A percentile compares a stretch with the other conserved stretches of the same genome.
These are phyloP conservation scores for Beris morrisii DNA, from an alignment of 2,888 invertebrate species.

Conservation along the genomic window DNA sequence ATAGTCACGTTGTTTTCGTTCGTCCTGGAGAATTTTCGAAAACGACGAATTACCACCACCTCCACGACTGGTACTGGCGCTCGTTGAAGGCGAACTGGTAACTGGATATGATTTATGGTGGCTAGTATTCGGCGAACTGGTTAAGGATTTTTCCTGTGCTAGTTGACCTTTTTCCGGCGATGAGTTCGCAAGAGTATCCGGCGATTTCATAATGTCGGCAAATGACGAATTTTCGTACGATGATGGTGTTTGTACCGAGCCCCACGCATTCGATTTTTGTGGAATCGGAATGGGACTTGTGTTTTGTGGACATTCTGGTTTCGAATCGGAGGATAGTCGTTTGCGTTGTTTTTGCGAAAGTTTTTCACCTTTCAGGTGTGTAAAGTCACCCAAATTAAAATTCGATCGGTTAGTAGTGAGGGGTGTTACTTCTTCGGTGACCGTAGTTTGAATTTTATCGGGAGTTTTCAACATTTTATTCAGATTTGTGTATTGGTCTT, in stretches of 20 bases:
- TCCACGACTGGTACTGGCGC: constrained; percentile 43
- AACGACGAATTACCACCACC: constrained; percentile 52
- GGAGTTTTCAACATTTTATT: constrained; percentile 35
- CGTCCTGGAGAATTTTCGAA: constrained; percentile 70
- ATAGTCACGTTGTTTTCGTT: constrained; percentile 72
- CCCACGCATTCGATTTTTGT: constrained; percentile 49
- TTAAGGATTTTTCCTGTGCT: too few species aligned
- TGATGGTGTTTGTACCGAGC: constrained; percentile 37
- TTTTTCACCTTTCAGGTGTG: constrained; percentile 50
- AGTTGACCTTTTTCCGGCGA: constrained; percentile 4
- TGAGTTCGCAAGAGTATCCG: constrained; percentile 4
- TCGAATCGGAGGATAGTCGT: constrained; percentile 56
- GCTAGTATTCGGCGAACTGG: too few species aligned
- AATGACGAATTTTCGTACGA: constrained; percentile 47
- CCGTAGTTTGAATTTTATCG: not conserved
- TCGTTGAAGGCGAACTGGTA: constrained; percentile 49
- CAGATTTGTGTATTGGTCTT: constrained; percentile 56
- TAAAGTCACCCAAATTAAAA: constrained; percentile 49
- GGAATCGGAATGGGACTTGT: constrained; percentile 43
- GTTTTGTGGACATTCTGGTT: constrained; percentile 34
- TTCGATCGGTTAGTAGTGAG: constrained; percentile 40
- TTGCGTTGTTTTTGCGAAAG: constrained; percentile 64
- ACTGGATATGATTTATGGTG: too few species aligned
- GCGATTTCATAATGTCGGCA: constrained; percentile 50
- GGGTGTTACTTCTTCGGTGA: not conserved